A percentile compares a stretch with the other conserved stretches of the same genome.
phyloP scores from a whole-genome alignment of 2,113 vertebrate genomes.

The Boulengeromyrus knoepffleri region DNA sequence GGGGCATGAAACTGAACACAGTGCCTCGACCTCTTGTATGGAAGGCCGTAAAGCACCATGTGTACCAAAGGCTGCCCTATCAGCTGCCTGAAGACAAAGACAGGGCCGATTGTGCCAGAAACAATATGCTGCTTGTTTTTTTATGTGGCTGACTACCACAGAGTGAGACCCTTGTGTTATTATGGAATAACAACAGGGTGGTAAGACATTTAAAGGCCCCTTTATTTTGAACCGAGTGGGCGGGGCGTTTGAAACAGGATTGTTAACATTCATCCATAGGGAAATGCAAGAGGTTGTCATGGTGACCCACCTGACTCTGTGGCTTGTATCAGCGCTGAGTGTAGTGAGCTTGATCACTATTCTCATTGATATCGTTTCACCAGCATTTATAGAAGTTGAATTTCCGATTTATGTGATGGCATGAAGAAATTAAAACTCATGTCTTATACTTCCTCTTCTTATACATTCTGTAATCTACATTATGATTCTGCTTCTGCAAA shows the following conservation, averaged over 20 bases:
- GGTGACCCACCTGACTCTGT: not conserved
- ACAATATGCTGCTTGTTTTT: constrained; percentile 16
- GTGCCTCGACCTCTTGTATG: not conserved
- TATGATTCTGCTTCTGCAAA: not conserved
- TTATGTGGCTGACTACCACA: constrained; percentile 1
- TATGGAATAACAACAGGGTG: constrained; percentile 18
- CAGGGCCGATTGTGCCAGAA: not conserved
- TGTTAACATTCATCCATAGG: not conserved
- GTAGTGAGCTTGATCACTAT: not conserved
- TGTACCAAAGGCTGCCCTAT: not conserved
- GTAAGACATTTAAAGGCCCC: constrained; percentile 1
- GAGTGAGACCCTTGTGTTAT: constrained; percentile 10
- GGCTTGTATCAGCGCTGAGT: not conserved
- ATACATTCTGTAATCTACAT: not conserved
- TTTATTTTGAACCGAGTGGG: not conserved
- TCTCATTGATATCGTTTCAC: not conserved
- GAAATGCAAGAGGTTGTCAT: not conserved
- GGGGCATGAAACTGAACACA: not conserved
- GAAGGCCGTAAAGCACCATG: not conserved
- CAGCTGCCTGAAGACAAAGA: constrained; percentile 4
- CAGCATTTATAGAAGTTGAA: not conserved
- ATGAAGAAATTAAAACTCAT: not conserved
- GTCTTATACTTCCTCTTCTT: not conserved
- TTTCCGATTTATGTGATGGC: not conserved
- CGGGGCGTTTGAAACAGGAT: not conserved